Base-by-base conservation (phyloP, 2,113 vertebrate genomes). In the Pipa parva region DNA sequence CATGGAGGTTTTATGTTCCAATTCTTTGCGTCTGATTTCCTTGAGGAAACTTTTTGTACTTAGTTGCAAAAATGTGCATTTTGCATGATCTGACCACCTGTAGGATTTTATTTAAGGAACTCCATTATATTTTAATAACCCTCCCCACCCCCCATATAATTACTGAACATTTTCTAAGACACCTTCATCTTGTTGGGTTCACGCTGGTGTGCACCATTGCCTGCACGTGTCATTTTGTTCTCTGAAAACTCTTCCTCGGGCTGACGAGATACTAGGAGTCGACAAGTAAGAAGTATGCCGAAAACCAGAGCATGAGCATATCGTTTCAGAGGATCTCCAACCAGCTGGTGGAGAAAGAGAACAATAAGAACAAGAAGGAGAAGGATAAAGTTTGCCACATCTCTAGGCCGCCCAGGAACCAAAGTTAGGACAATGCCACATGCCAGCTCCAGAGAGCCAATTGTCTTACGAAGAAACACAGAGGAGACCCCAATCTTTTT, bases 251-350 rank as follows among this genome's bases (percentile, higher is more conserved):
- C 88, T 9, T 98, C 95, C 33, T 99, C 97, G 0, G 91, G 91
- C 82, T 98, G 95, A 15, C 95, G 93, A 11, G 95, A 90, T 1
- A 99, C 95, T 21, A 99, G 89, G 72, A 99, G 87, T 25, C 97
- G 95, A 63, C 97, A 98, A 61, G 95, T 98, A 13, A 99, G 93
- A 71, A 99, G 87, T 79, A 99, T 99, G 21, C 97, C 97, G 46
- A 99, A 99, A 72, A 99, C 95, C 11, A 99, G 83, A 46, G 95
- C 95, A 0, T 99, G 97, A 71, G 97, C 97, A 0, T 99, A 99
- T 11, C 95, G 93, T 75, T 97, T 98, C 63, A 99, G 89, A 1
- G 97, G 97, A 79, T 99, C 97, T 12, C 97, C 97, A 2, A 99
- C 95, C 1, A 99, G 84, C 84, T 99, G 97, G 77, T 99, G 97